phyloP scores from a whole-genome alignment of 2,797 vertebrate genomes.

The Sparidentex hasta region DNA sequence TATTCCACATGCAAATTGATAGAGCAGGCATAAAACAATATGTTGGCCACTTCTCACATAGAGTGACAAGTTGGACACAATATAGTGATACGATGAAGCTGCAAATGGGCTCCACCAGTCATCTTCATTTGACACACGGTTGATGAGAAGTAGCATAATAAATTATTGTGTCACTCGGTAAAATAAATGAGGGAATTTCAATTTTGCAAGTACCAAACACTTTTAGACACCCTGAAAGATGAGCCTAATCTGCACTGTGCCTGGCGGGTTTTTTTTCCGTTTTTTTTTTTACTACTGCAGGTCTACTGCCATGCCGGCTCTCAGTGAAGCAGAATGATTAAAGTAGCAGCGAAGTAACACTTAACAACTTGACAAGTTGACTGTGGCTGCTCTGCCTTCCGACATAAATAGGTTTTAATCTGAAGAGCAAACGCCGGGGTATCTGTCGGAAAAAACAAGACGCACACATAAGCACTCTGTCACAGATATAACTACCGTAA shows the following conservation, averaged over 20 bases:
- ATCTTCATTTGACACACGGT: slow-evolving; percentile 67
- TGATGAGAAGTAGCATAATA: slow-evolving; percentile 69
- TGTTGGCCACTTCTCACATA: slow-evolving; percentile 35
- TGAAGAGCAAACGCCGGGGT: slow-evolving; percentile 26
- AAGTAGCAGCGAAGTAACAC: slow-evolving; percentile 57
- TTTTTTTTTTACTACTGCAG: slow-evolving; percentile 27
- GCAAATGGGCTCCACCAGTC: slow-evolving; percentile 56
- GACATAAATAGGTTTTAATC: slow-evolving; percentile 53
- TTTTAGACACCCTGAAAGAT: slow-evolving; percentile 62
- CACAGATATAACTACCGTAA: slow-evolving; percentile 30
- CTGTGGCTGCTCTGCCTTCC: slow-evolving; percentile 36
- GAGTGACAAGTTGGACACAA: slow-evolving; percentile 53
- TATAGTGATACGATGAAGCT: slow-evolving; percentile 58
- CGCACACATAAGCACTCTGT: background rate
- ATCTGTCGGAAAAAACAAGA: slow-evolving; percentile 16
- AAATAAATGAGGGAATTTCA: slow-evolving; percentile 65
- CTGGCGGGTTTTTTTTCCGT: slow-evolving; percentile 16
- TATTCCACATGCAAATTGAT: slow-evolving; percentile 48
- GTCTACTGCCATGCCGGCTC: slow-evolving; percentile 63
- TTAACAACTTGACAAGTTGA: slow-evolving; percentile 62
- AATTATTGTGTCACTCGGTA: slow-evolving; percentile 67
- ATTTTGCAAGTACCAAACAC: slow-evolving; percentile 53
- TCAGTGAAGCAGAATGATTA: slow-evolving; percentile 63
- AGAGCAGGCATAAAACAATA: slow-evolving; percentile 37
- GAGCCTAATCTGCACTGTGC: slow-evolving; percentile 49